These are phyloP conservation scores for Tridacna gigas DNA, from an alignment of 2,888 invertebrate genomes.

Conservation along the genomic window DNA sequence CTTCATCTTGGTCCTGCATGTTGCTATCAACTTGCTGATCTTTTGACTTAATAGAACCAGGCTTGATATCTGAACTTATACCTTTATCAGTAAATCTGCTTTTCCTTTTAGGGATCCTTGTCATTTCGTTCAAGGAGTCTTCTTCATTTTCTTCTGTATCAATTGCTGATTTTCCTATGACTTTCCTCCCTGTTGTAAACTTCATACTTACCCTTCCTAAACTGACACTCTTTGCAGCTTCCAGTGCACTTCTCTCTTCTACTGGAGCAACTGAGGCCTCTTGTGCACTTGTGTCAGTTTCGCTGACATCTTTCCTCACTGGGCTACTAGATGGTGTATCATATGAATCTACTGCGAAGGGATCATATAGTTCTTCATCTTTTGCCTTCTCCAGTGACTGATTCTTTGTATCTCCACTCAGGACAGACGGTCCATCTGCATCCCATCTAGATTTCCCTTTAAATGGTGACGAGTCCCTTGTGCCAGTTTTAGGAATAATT, in stretches of 20 bases:
- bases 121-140: constrained; percentile 1
- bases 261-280: neutral
- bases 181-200: constrained; percentile 52
- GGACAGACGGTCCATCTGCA: constrained; percentile 3
- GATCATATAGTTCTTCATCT: constrained; percentile 58
- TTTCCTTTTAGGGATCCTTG: constrained; percentile 20
- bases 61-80: neutral
- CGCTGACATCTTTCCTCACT: neutral
- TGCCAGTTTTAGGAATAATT: constrained; percentile 34
- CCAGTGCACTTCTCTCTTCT: neutral
- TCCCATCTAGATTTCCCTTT: constrained; percentile 55
- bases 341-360: constrained; percentile 56
- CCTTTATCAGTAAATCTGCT: constrained; percentile 41
- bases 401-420: neutral
- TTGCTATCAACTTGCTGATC: neutral
- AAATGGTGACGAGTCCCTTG: neutral
- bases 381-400: neutral
- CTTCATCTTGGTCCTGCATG: neutral
- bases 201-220: constrained; percentile 52
- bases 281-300: neutral
- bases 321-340: constrained; percentile 35
- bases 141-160: constrained; percentile 53
- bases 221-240: neutral
- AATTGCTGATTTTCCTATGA: constrained; percentile 56
- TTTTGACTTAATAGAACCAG: neutral